Percentiles rank a stretch among this genome's conserved stretches.
phyloP scores from a whole-genome alignment of 92 coral and sea anemone species.

The Zoanthus gigantus region DNA sequence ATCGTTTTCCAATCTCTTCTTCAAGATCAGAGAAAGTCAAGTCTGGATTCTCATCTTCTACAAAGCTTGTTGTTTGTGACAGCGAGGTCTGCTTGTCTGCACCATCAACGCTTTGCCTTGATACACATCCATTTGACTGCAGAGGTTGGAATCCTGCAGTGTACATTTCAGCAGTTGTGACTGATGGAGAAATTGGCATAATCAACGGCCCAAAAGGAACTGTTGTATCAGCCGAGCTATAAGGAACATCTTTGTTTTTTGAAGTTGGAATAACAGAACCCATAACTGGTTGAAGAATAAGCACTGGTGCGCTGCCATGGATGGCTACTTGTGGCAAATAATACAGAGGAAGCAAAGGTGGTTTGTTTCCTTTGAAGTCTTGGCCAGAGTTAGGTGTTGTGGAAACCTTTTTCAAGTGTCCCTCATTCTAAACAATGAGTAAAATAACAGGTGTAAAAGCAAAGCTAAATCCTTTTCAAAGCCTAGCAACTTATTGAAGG shows the following conservation, averaged over 20 bases:
- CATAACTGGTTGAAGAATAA: constrained; percentile 77
- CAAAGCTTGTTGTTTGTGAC: not conserved
- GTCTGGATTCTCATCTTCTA: not conserved
- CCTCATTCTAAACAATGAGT: not conserved
- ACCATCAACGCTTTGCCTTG: not conserved
- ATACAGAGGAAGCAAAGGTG: constrained; percentile 53
- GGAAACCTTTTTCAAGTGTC: not conserved
- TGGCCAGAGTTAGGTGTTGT: not conserved
- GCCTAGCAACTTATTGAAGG: no score
- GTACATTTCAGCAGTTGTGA: not conserved
- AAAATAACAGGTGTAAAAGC: not conserved
- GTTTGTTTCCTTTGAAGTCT: not conserved
- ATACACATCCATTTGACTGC: constrained; percentile 1
- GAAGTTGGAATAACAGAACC: not conserved
- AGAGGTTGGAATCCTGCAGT: not conserved
- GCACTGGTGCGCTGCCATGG: constrained; percentile 67
- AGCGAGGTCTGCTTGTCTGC: not conserved
- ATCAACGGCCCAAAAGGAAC: constrained; percentile 55
- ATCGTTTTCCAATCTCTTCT: not conserved
- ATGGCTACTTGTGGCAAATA: constrained; percentile 83
- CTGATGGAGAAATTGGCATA: constrained; percentile 58
- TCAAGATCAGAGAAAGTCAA: not conserved
- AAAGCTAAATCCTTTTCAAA: not conserved
- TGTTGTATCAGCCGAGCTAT: not conserved
- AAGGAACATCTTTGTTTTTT: not conserved